Percentiles rank a stretch among this genome's conserved stretches.
Conservation (phyloP, 2,888 invertebrate genomes). For the Trichacis sp. region DNA sequence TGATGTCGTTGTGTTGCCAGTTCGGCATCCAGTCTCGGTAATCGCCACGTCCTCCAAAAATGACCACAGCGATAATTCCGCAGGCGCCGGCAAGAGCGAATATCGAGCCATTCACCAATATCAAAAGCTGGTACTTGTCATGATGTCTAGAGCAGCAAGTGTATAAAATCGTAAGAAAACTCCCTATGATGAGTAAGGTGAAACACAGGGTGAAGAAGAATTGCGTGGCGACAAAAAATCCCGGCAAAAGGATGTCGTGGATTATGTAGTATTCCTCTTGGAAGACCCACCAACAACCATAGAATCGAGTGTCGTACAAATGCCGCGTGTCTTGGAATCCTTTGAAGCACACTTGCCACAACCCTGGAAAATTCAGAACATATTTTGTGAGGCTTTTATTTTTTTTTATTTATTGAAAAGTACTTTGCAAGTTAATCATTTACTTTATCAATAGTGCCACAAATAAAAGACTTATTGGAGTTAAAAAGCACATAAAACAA, state of each 20-base stretch:
- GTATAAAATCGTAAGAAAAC: slow-evolving; percentile 81
- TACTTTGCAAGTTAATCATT: too few relatives aligned
- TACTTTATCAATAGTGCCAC: too few relatives aligned
- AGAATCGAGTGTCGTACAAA: slow-evolving; percentile 85
- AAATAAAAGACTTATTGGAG: too few relatives aligned
- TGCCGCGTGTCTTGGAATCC: slow-evolving; percentile 88
- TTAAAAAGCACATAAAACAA: too few relatives aligned
- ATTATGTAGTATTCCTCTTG: slow-evolving; percentile 97
- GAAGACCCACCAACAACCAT: slow-evolving; percentile 96
- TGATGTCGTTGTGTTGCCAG: slow-evolving; percentile 94
- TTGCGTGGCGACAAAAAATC: slow-evolving; percentile 94
- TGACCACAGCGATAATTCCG: slow-evolving; percentile 85
- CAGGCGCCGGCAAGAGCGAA: slow-evolving; percentile 80
- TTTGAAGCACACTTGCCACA: slow-evolving; percentile 95
- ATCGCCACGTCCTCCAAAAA: slow-evolving; percentile 92
- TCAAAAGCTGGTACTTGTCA: slow-evolving; percentile 80
- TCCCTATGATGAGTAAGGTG: slow-evolving; percentile 82
- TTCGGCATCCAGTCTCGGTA: slow-evolving; percentile 96
- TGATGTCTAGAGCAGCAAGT: slow-evolving; percentile 81
- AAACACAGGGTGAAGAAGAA: slow-evolving; percentile 92
- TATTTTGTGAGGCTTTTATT: too few relatives aligned
- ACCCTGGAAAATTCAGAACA: slow-evolving; percentile 76
- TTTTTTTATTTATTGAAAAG: too few relatives aligned
- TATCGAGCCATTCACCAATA: slow-evolving; percentile 81
- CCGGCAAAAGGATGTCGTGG: slow-evolving; percentile 87